Evolutionary conservation across 2,113 vertebrate species (phyloP).

Genomic region (Butorides virescens): DNA sequence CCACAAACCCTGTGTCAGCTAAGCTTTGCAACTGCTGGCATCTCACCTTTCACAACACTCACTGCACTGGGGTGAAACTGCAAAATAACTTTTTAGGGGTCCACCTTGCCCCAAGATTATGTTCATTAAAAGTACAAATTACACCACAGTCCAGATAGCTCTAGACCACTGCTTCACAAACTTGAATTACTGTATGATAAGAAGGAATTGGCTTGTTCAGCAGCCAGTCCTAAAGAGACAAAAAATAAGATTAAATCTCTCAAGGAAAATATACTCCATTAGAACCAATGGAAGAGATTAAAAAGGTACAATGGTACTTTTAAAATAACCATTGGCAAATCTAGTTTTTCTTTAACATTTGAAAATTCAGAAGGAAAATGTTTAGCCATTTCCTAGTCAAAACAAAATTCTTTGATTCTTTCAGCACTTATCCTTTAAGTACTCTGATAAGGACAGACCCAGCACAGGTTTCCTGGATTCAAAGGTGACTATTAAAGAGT

Average conservation of each 20-base stretch:
- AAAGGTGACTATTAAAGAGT: background rate
- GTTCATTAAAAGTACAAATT: background rate
- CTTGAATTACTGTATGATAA: accelerated
- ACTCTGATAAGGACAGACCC: background rate
- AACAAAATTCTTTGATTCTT: background rate
- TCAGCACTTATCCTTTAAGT: background rate
- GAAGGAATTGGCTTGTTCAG: background rate
- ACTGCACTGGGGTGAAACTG: background rate
- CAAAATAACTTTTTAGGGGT: background rate
- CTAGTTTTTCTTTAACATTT: background rate
- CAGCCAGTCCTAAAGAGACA: background rate
- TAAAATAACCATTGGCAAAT: background rate
- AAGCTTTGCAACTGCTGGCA: background rate
- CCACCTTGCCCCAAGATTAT: background rate
- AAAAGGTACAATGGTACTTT: background rate
- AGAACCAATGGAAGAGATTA: background rate
- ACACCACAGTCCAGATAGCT: background rate
- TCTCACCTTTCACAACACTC: background rate
- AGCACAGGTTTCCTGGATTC: background rate
- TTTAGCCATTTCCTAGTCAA: background rate
- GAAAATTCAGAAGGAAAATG: background rate
- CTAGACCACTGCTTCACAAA: background rate
- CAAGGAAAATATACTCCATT: background rate
- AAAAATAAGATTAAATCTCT: background rate
- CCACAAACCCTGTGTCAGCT: background rate